Percentiles rank a stretch among this genome's conserved stretches.
Conservation (phyloP, 2,797 vertebrate genomes). For the Pseudochaenichthys georgianus region DNA sequence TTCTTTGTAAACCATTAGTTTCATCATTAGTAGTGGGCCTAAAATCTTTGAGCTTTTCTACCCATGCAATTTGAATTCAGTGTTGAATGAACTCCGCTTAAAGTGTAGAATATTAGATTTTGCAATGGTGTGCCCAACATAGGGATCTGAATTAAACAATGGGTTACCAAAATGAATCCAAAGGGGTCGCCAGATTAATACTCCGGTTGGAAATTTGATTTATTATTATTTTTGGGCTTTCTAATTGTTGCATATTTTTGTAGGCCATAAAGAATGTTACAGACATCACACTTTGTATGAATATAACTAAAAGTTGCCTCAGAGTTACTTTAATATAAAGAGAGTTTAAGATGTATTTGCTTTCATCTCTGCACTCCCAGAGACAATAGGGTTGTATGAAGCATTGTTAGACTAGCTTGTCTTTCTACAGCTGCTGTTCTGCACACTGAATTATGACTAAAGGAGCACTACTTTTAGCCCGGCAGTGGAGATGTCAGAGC, state of each 20-base stretch:
- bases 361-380: slow-evolving; percentile 16
- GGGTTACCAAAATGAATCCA: not conserved
- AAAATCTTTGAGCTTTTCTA: slow-evolving; percentile 34
- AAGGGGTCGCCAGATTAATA: not conserved
- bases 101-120: not conserved
- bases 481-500: slow-evolving; percentile 40
- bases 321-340: slow-evolving; percentile 9
- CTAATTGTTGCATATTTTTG: not conserved
- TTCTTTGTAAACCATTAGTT: slow-evolving; percentile 36
- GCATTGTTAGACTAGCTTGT: slow-evolving; percentile 21
- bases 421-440: slow-evolving; percentile 14
- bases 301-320: slow-evolving; percentile 12
- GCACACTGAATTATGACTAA: slow-evolving; percentile 53
- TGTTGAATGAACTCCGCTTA: slow-evolving; percentile 6
- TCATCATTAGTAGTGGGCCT: slow-evolving; percentile 21
- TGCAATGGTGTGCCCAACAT: not conserved
- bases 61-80: not conserved
- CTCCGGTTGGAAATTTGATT: not conserved
- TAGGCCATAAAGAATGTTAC: not conserved
- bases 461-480: slow-evolving; percentile 46
- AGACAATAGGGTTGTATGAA: slow-evolving; percentile 22
- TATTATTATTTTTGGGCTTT: not conserved
- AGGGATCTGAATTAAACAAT: not conserved
- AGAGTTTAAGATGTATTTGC: slow-evolving; percentile 10
- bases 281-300: slow-evolving; percentile 4